Conservation (phyloP, 2,797 vertebrate species). For the Mormyrus proboscirostris region DNA sequence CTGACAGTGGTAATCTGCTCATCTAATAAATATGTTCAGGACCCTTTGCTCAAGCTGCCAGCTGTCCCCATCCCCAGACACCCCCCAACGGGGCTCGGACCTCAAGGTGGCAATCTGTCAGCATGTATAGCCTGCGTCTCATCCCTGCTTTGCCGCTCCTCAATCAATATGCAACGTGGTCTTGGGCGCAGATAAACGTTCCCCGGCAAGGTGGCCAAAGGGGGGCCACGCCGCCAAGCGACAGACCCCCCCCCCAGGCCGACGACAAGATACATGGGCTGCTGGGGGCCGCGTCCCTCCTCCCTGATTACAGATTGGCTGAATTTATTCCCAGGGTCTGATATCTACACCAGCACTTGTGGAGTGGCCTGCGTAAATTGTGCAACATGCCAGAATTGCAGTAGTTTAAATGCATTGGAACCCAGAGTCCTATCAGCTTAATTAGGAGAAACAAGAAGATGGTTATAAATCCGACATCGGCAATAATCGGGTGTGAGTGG, state of each 20-base stretch:
- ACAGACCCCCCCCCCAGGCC: neutral
- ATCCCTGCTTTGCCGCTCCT: slow-evolving; percentile 27
- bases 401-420: slow-evolving; percentile 54
- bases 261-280: slow-evolving; percentile 37
- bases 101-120: slow-evolving; percentile 23
- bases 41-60: neutral
- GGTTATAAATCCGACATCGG: slow-evolving; percentile 39
- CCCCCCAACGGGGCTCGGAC: neutral
- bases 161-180: slow-evolving; percentile 45
- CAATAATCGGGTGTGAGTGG: neutral
- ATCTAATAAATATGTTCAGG: slow-evolving; percentile 11
- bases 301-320: slow-evolving; percentile 29
- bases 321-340: slow-evolving; percentile 43
- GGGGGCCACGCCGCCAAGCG: neutral
- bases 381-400: slow-evolving; percentile 33
- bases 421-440: slow-evolving; percentile 40
- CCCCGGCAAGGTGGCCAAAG: neutral
- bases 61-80: neutral
- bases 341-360: slow-evolving; percentile 41
- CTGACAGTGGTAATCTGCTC: slow-evolving; percentile 10
- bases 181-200: slow-evolving; percentile 38
- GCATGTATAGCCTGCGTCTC: slow-evolving; percentile 33
- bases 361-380: slow-evolving; percentile 43
- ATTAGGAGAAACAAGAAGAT: slow-evolving; percentile 37
- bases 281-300: slow-evolving; percentile 24